Conservation (phyloP, 2,888 invertebrate genomes). For the Volucella bombylans region DNA sequence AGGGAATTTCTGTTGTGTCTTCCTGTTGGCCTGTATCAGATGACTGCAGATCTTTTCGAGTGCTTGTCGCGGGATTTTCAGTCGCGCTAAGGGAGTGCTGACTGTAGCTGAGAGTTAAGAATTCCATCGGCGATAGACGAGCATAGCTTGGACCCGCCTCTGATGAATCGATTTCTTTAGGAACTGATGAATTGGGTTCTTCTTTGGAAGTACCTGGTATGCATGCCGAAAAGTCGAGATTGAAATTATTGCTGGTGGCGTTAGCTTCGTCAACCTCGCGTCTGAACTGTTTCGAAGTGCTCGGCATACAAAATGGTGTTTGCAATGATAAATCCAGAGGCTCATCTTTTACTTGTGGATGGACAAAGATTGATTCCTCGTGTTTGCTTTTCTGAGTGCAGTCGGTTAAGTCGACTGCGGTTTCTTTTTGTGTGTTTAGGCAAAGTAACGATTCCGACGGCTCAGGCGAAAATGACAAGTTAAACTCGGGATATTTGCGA, state of each 20-base stretch:
- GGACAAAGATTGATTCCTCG: conserved; percentile 39
- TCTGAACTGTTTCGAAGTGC: neutral
- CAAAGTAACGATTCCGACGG: conserved; percentile 23
- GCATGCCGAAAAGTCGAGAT: conserved; percentile 48
- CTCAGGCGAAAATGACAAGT: conserved; percentile 38
- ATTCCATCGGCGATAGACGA: conserved; percentile 45
- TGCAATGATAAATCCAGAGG: conserved; percentile 56
- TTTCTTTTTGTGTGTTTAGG: conserved; percentile 24
- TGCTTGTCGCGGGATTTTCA: neutral
- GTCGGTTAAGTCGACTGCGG: conserved; percentile 12
- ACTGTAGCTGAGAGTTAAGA: conserved; percentile 50
- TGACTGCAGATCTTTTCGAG: conserved; percentile 14
- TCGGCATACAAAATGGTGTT: neutral
- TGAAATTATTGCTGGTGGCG: conserved; percentile 30
- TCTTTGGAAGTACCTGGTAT: neutral
- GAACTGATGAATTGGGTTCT: neutral
- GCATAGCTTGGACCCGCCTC: conserved; percentile 28
- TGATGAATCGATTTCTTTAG: neutral
- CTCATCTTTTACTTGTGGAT: conserved; percentile 54
- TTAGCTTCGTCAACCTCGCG: neutral
- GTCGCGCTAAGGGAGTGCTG: conserved; percentile 33
- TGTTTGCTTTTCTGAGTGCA: neutral
- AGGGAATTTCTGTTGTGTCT: conserved; percentile 75
- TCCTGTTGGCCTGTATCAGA: conserved; percentile 31
- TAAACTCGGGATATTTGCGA: conserved; percentile 47